Conservation (phyloP, 1,140 invertebrate species). For the Chrysomallon squamiferum region DNA sequence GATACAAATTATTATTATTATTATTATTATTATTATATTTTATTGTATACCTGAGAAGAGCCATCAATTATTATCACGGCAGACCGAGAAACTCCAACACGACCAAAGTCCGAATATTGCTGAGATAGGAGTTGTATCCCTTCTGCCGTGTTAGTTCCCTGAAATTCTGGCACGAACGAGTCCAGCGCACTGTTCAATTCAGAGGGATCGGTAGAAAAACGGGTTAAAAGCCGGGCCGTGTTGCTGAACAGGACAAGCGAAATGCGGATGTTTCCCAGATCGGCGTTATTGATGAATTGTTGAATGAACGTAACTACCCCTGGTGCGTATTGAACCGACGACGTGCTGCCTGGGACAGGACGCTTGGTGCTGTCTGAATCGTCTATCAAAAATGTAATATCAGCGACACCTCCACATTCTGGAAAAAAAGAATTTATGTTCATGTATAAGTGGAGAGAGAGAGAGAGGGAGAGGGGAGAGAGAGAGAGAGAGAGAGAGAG, state of each 20-base stretch:
- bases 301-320: neutral
- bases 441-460: too few species aligned
- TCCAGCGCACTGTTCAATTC: neutral
- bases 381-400: constrained; percentile 1
- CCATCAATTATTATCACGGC: too few species aligned
- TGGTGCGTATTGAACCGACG: neutral
- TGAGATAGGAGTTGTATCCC: neutral
- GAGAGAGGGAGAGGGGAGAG: too few species aligned
- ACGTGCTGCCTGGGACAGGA: neutral
- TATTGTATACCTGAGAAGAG: too few species aligned
- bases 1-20: too few species aligned
- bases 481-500: too few species aligned
- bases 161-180: neutral
- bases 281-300: neutral
- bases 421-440: neutral
- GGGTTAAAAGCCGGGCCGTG: neutral
- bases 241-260: neutral
- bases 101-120: too few species aligned
- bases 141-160: neutral
- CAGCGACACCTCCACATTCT: neutral
- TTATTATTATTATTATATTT: too few species aligned
- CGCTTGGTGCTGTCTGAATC: constrained; percentile 6
- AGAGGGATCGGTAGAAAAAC: neutral
- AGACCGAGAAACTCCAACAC: too few species aligned
- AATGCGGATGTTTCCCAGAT: neutral